Evolutionary conservation across 2,113 vertebrate genomes (phyloP).

Genomic region (Sclerurus mexicanus): DNA sequence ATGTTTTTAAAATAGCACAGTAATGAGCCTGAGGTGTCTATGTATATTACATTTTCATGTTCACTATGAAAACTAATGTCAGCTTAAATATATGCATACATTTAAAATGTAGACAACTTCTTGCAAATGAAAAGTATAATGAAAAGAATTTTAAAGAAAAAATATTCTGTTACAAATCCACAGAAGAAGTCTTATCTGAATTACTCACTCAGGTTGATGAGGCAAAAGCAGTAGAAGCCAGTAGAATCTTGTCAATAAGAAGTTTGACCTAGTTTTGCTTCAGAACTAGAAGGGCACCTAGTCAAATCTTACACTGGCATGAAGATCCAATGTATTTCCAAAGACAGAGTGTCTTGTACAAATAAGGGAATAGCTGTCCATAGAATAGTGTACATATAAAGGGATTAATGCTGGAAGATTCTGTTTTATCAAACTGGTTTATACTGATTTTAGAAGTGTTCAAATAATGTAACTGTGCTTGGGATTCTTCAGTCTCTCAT

Average conservation of each 20-base stretch:
- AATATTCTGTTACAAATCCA: neutral
- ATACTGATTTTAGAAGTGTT: neutral
- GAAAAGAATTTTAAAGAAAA: neutral
- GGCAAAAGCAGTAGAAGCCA: neutral
- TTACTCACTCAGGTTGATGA: neutral
- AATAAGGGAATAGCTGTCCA: neutral
- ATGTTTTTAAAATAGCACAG: neutral
- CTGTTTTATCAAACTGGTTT: neutral
- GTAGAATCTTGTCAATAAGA: neutral
- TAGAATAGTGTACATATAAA: neutral
- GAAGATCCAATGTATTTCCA: neutral
- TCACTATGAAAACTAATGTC: neutral
- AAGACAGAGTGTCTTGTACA: neutral
- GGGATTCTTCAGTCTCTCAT: neutral
- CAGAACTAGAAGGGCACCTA: neutral
- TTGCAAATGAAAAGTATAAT: neutral
- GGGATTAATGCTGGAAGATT: neutral
- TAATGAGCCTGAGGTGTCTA: neutral
- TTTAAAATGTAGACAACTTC: neutral
- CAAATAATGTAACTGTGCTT: neutral
- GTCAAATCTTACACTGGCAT: neutral
- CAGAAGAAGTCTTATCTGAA: neutral
- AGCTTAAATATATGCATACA: neutral
- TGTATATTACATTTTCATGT: neutral
- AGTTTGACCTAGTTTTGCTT: neutral